A percentile compares a stretch with the other conserved stretches of the same genome.
Conservation (phyloP, 2,888 invertebrate genomes). For the Hirtodrosophila confusa region DNA sequence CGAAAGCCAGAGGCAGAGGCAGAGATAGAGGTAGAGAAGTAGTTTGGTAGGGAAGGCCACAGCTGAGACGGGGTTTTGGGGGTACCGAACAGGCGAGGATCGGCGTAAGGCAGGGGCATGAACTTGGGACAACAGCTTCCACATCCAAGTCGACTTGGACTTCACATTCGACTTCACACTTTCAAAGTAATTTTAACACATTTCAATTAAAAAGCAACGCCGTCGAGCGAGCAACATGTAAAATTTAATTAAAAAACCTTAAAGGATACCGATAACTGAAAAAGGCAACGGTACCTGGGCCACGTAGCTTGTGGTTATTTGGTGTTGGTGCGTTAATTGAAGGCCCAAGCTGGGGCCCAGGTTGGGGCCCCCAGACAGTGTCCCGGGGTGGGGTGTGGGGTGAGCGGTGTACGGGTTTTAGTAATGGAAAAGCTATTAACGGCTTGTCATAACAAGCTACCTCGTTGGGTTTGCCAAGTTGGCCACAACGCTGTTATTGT, state of each 20-base stretch:
- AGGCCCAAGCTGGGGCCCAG: constrained; percentile 34
- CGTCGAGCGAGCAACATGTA: constrained; percentile 59
- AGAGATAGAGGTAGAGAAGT: constrained; percentile 4
- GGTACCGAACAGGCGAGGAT: constrained; percentile 17
- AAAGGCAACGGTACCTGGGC: constrained; percentile 28
- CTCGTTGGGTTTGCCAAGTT: constrained; percentile 33
- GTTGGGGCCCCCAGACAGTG: not conserved
- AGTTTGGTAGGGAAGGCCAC: not conserved
- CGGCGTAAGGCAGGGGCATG: not conserved
- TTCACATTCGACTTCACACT: constrained; percentile 60
- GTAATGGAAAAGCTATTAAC: constrained; percentile 76
- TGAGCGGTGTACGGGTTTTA: constrained; percentile 3
- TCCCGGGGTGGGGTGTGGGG: not conserved
- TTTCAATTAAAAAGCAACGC: constrained; percentile 73
- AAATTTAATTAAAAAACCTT: constrained; percentile 79
- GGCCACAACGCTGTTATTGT: constrained; percentile 66
- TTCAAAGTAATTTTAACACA: constrained; percentile 79
- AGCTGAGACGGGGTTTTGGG: constrained; percentile 11
- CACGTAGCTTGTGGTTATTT: constrained; percentile 66
- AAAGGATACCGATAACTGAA: constrained; percentile 58
- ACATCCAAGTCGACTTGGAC: constrained; percentile 15
- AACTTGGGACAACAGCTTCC: constrained; percentile 12
- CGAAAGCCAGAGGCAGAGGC: constrained; percentile 40
- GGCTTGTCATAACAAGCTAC: constrained; percentile 73
- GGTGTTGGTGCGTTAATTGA: constrained; percentile 75